phyloP scores from a whole-genome alignment of 2,113 vertebrate species.

The Nipponia nippon region DNA sequence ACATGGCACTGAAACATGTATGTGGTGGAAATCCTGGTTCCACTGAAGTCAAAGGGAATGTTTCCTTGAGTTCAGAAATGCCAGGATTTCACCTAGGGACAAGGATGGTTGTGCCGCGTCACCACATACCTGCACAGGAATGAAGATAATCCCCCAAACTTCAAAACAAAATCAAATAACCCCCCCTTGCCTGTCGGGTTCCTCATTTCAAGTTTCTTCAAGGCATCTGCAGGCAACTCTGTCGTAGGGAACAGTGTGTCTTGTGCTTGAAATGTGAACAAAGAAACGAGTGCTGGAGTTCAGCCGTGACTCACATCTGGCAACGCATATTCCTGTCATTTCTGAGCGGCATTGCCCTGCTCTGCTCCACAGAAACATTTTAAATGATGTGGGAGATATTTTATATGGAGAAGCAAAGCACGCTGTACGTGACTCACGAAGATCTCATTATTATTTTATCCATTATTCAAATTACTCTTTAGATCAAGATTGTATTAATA shows the following conservation, averaged over 20 bases:
- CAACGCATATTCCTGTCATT: background rate
- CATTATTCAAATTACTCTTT: slow-evolving; percentile 21
- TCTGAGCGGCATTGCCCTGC: background rate
- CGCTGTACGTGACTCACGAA: background rate
- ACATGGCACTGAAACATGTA: background rate
- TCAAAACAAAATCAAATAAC: background rate
- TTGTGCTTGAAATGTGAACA: background rate
- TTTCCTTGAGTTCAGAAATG: background rate
- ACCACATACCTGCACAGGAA: background rate
- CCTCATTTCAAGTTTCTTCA: background rate
- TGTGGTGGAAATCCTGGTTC: background rate
- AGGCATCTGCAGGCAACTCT: background rate
- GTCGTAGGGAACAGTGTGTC: background rate
- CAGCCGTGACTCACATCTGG: background rate
- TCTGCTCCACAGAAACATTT: background rate
- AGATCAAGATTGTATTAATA: slow-evolving; percentile 20
- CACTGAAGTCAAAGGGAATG: background rate
- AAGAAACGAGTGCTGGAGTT: background rate
- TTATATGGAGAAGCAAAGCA: background rate
- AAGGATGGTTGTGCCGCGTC: background rate
- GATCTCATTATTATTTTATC: background rate
- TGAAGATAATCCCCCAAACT: background rate
- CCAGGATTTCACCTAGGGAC: background rate
- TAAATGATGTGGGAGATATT: background rate
- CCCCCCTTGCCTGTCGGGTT: background rate